phyloP scores from a whole-genome alignment of 2,888 invertebrate species.

The Sympetrum striolatum region DNA sequence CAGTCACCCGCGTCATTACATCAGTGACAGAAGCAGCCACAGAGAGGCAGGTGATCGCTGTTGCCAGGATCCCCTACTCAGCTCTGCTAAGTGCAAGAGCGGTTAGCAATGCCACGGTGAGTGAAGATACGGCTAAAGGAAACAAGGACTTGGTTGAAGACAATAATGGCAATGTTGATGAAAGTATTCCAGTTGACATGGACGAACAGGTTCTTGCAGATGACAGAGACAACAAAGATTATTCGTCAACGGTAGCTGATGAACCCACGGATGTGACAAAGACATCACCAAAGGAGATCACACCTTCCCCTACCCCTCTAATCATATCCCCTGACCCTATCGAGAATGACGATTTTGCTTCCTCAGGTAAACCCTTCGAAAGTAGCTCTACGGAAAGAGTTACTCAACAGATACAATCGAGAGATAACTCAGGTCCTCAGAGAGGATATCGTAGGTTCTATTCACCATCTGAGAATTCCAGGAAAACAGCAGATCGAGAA shows the following conservation, averaged over 20 bases:
- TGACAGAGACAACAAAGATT: neutral
- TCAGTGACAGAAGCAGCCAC: conserved; percentile 61
- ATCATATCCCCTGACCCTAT: neutral
- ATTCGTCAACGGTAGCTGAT: neutral
- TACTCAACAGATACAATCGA: conserved; percentile 7
- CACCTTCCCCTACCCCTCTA: neutral
- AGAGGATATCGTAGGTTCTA: conserved; percentile 21
- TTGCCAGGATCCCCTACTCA: conserved; percentile 48
- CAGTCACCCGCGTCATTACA: conserved; percentile 60
- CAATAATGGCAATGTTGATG: neutral
- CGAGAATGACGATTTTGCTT: neutral
- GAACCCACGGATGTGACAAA: neutral
- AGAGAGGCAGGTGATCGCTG: conserved; percentile 60
- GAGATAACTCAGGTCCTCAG: neutral
- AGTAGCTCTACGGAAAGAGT: neutral
- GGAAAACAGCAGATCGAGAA: conserved; percentile 16
- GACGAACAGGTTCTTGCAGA: neutral
- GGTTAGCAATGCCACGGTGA: conserved; percentile 9
- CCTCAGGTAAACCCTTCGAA: neutral
- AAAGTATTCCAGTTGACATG: neutral
- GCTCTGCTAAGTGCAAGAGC: conserved; percentile 16
- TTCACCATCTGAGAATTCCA: neutral
- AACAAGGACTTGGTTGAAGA: neutral
- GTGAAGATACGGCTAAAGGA: neutral
- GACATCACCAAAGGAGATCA: neutral